phyloP scores from a whole-genome alignment of 2,888 invertebrate species.

The Andricus quercusramuli region DNA sequence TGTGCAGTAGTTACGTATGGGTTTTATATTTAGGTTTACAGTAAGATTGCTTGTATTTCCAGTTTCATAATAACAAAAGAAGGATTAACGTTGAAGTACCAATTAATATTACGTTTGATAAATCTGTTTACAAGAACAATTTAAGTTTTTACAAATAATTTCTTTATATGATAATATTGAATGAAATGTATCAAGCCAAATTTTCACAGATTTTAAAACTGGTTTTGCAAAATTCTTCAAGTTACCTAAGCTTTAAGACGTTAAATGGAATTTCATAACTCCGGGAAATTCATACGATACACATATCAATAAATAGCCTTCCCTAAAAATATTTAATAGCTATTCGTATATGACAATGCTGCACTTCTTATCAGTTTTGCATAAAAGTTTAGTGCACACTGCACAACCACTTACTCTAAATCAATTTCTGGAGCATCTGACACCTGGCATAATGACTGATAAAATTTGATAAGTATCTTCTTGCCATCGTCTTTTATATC shows the following conservation, averaged over 20 bases:
- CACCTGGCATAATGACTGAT: neutral
- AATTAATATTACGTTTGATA: too few species aligned
- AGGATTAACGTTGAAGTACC: neutral
- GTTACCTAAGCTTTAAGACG: neutral
- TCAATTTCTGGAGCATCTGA: neutral
- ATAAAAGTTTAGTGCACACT: neutral
- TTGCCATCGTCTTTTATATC: neutral
- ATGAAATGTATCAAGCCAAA: neutral
- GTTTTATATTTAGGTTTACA: neutral
- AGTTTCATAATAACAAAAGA: too few species aligned
- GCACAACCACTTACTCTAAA: neutral
- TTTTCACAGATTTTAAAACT: neutral
- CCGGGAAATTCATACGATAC: neutral
- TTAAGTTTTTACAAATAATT: neutral
- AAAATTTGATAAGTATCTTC: neutral
- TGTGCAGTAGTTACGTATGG: neutral
- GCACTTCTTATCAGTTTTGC: neutral
- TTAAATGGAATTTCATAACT: neutral
- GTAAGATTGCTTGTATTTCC: neutral
- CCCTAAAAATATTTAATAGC: neutral
- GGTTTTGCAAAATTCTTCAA: neutral
- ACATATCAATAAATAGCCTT: constrained; percentile 31
- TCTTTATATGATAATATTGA: neutral
- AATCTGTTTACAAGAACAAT: neutral
- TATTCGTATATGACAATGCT: neutral